Percentiles rank a stretch among this genome's conserved stretches.
Conservation (phyloP, 2,113 vertebrate genomes). For the Cnemophilus loriae region DNA sequence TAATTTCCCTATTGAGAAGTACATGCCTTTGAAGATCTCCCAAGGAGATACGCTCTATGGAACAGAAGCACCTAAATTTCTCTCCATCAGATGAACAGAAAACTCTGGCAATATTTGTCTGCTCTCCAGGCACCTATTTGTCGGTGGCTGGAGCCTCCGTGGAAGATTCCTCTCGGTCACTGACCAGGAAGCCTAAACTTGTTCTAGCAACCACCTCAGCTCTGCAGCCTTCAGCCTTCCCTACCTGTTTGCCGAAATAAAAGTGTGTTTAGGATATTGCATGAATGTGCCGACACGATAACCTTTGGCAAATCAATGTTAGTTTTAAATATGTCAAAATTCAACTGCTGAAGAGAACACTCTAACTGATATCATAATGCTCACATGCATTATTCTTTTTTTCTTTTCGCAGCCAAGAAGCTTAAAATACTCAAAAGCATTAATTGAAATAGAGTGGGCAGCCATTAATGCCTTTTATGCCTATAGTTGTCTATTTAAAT, state of each 20-base stretch:
- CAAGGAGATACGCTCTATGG: rapidly evolving
- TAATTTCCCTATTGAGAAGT: background rate
- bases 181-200: background rate
- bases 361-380: background rate
- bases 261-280: background rate
- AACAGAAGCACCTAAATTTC: background rate
- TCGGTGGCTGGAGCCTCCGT: background rate
- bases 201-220: background rate
- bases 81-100: background rate
- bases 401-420: background rate
- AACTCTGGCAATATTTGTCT: background rate
- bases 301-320: background rate
- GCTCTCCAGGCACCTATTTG: background rate
- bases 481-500: background rate
- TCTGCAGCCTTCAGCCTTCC: background rate
- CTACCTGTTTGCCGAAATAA: background rate
- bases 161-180: background rate
- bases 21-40: background rate
- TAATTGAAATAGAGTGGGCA: background rate
- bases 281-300: background rate
- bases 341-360: background rate
- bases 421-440: background rate
- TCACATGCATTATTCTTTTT: background rate
- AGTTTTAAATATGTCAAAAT: constrained; percentile 25
- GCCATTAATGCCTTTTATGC: background rate